These are phyloP conservation scores for Nemotelus pantherinus DNA, from an alignment of 2,888 invertebrate species.

Conservation along the genomic window DNA sequence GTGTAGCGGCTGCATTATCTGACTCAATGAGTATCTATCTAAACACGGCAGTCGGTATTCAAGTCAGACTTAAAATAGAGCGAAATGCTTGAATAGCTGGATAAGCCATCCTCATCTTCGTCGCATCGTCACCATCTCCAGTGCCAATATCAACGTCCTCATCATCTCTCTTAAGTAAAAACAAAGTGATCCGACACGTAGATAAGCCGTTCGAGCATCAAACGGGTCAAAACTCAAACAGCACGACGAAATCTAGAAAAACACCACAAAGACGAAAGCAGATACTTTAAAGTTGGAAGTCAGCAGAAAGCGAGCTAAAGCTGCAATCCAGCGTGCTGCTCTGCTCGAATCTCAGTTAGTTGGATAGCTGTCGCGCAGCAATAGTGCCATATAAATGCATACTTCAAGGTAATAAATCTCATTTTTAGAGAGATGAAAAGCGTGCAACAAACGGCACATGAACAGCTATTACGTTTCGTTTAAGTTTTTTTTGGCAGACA, in stretches of 20 bases:
- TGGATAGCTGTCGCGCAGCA: background rate
- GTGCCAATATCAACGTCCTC: slow-evolving; percentile 19
- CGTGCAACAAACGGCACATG: background rate
- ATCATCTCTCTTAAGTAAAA: slow-evolving; percentile 29
- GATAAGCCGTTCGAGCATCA: slow-evolving; percentile 37
- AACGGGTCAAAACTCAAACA: slow-evolving; percentile 21
- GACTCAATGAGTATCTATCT: background rate
- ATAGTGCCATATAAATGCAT: background rate
- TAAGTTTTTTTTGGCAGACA: background rate
- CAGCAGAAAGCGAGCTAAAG: too few relatives aligned
- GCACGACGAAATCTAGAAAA: background rate
- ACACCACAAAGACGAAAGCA: background rate
- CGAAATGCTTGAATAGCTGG: background rate
- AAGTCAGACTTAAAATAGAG: background rate
- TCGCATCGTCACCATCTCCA: background rate
- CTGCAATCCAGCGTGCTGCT: too few relatives aligned
- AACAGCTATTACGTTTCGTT: background rate
- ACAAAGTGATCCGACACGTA: slow-evolving; percentile 40
- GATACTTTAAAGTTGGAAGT: background rate
- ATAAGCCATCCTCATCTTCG: background rate
- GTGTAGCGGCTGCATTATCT: slow-evolving; percentile 6
- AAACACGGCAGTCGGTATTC: background rate
- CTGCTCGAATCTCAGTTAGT: background rate
- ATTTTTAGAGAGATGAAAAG: slow-evolving; percentile 17
- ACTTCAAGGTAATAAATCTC: slow-evolving; percentile 17